Base-by-base conservation (phyloP, 1,140 invertebrate species). In the Drosophila santomea region DNA sequence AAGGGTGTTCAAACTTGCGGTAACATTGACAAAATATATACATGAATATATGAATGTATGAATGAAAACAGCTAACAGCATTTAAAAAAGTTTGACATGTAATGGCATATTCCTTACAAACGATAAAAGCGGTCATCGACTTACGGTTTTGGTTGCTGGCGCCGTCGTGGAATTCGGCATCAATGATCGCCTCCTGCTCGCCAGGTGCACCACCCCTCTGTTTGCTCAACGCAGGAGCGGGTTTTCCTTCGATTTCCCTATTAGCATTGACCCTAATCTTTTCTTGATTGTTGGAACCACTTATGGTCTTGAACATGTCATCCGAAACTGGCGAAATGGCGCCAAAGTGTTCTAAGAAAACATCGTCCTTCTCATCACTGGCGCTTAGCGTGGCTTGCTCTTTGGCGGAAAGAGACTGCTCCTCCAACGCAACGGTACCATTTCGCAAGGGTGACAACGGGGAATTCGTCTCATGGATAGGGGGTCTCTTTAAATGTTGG, bases 361-460 rank as follows among this genome's bases (percentile, higher is more conserved):
- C 84, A 80, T 86, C 82, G 50, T 91, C 90, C 62, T 91, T 91
- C n/a, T 91, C 90, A 61, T 91, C 82, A 20, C 81, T 68, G 10
- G 74, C 72, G 43, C 90, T 84, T 4, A 78, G 52, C 10, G 75
- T 79, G 0, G 77, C 69, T 47, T 91, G 85, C 39, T 91, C 90
- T 54, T 91, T 91, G n/a, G 83, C 90, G 3, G 90, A 91, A 5
- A 91, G 45, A 1, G 35, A 52, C 32, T 88, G 80, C 38, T 89
- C 84, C 32, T 88, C 84, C 6, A 83, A 28, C 14, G 74, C 44
- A 25, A 78, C 51, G 10, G 81, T 63, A 3, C 61, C 38, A 57
- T 80, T 86, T 7, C 58, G 47, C 4, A 47, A 35, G 14, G 52
- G 36, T 8, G 68, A 59, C 3, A 38, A 28, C 10, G 43, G 20